Evolutionary conservation across 2,113 vertebrate species (phyloP), one percentile per base, ranked within the genome.

Genomic region (Arothron firmamentum): DNA sequence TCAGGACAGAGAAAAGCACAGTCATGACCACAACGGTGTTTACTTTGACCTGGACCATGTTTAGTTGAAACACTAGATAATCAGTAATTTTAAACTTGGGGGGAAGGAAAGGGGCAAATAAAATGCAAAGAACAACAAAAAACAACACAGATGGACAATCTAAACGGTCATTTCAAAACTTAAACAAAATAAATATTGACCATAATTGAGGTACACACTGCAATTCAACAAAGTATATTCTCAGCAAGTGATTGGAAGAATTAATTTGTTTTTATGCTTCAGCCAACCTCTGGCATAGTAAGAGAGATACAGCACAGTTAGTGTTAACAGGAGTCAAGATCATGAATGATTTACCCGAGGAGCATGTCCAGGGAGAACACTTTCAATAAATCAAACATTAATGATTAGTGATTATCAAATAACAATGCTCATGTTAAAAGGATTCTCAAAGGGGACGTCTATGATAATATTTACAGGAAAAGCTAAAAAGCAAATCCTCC

Each of bases 401-500:
- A 53, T 2, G 2, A 34, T 10, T 16, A 53, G 15, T 13, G 34
- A 61, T 63, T 42, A 47, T 48, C 70, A 47, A 60, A 72, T 52
- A 60, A 65, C 51, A 63, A 52, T 16, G 25, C 21, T 58, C 18
- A 59, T 65, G 25, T 65, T 60, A n/a, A 62, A 65, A 75, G 52
- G 54, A 53, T 52, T 2, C 56, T 21, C 16, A 31, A 43, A 21
- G 61, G 13, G 60, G 62, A 21, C 14, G 54, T 21, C 41, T 1
- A 51, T 38, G 4, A 52, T 53, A 66, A 46, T 15, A 42, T 38
- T 9, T 38, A 38, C 34, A 38, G 34, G 34, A 48, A 77, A 38
- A 20, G 5, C 76, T 88, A 94, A 86, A 94, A 93, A 18, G 89
- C 87, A 52, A 93, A 93, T 16, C 90, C 90, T 52, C 91, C 92